Conservation (phyloP, 2,113 vertebrate species). For the Leucopsar rothschildi region DNA sequence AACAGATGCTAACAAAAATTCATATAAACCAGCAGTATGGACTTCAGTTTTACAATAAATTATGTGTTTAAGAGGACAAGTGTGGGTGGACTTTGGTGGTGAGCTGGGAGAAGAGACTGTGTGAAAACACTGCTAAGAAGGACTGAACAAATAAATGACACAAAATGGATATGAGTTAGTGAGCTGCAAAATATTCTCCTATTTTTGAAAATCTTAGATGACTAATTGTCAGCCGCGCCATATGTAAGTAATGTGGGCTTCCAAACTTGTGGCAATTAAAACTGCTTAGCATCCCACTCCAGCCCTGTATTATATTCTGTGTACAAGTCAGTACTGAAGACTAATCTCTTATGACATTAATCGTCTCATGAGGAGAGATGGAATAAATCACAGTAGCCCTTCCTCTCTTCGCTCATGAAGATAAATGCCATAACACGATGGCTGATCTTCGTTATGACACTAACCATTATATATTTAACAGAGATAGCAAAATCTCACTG, state of each 20-base stretch:
- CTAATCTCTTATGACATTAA: slow-evolving; percentile 65
- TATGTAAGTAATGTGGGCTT: slow-evolving; percentile 38
- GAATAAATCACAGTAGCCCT: slow-evolving; percentile 66
- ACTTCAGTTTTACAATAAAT: not conserved
- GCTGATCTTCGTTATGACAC: slow-evolving; percentile 68
- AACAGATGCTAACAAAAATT: not conserved
- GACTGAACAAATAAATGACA: not conserved
- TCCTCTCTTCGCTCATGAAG: slow-evolving; percentile 63
- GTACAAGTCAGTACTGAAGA: slow-evolving; percentile 24
- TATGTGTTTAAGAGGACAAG: not conserved
- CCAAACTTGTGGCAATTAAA: slow-evolving; percentile 42
- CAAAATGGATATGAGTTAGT: slow-evolving; percentile 8
- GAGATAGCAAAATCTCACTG: slow-evolving; percentile 61
- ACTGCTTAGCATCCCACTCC: slow-evolving; percentile 26
- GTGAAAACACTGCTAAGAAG: not conserved
- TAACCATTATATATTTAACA: slow-evolving; percentile 70
- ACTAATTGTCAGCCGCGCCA: slow-evolving; percentile 40
- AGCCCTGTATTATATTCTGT: slow-evolving; percentile 9
- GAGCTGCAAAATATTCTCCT: slow-evolving; percentile 20
- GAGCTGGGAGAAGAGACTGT: not conserved
- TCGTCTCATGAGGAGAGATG: slow-evolving; percentile 28
- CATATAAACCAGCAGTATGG: not conserved
- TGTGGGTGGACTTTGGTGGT: not conserved
- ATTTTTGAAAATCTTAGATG: slow-evolving; percentile 40
- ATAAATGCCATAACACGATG: slow-evolving; percentile 65